A percentile compares a stretch with the other conserved stretches of the same genome.
Evolutionary conservation across 23 tunicate species (phyloP).

Genomic region (Styela plicata): DNA sequence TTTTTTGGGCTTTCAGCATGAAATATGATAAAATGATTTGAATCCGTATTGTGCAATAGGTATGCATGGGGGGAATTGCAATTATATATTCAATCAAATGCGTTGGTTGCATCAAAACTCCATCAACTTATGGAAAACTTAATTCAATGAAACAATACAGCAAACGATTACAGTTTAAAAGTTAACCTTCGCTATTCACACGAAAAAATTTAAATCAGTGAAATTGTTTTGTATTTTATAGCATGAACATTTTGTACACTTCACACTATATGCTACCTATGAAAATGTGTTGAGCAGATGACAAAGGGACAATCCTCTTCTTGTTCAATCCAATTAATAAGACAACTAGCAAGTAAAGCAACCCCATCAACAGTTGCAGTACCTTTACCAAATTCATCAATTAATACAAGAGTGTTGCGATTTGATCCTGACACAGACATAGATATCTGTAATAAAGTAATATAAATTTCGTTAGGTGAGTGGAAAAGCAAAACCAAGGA

Average conservation of each 20-base stretch:
- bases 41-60: background rate
- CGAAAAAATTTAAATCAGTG: too few relatives aligned
- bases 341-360: slow-evolving; percentile 48
- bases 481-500: background rate
- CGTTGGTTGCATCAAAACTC: too few relatives aligned
- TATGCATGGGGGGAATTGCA: too few relatives aligned
- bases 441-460: background rate
- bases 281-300: slow-evolving; percentile 80
- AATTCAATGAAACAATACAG: too few relatives aligned
- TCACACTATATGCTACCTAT: slow-evolving; percentile 8
- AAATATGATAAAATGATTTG: background rate
- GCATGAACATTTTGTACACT: too few relatives aligned
- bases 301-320: slow-evolving; percentile 40
- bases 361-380: slow-evolving; percentile 86
- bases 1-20: too few relatives aligned
- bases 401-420: slow-evolving; percentile 40
- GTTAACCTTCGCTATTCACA: too few relatives aligned
- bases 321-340: slow-evolving; percentile 45
- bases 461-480: background rate
- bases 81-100: too few relatives aligned
- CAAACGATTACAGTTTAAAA: too few relatives aligned
- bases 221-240: too few relatives aligned
- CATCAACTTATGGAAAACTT: too few relatives aligned
- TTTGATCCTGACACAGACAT: slow-evolving; percentile 19
- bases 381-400: slow-evolving; percentile 95